Base-by-base conservation (phyloP, 2,888 invertebrate species). In the Stenichneumon culpator region DNA sequence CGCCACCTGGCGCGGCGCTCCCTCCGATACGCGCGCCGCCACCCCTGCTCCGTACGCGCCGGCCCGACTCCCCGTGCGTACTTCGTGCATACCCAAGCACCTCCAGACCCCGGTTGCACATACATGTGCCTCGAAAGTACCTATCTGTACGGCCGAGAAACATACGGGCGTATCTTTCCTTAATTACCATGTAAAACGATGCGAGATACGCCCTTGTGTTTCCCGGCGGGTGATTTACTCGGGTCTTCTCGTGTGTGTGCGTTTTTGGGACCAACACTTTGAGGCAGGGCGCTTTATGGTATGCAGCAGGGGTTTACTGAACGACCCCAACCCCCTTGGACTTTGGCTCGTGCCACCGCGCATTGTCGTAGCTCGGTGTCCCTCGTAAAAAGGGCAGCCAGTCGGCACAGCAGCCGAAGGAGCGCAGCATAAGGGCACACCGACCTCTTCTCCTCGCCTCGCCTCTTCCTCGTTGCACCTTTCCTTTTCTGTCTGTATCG, bases 311-410 rank as follows among this genome's bases (percentile, higher is more conserved):
- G 84, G 68, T 57, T 81, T 72, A 14, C 47, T 28, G 47, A 54
- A 82, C 69, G 87, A 86, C 79, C 85, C 80, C 85, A 88, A 88
- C 88, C 89, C 88, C 88, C 89, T 89, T 87, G 86, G 89, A 91
- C 88, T 91, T 78, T 92, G 93, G 93, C 93, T 93, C 93, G 93
- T 93, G 93, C 92, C 93, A 89, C 88, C 83, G 77, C 70, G 84
- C 91, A 93, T 92, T 92, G 92, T 93, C 91, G 89, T 91, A 88
- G 81, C 69, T 69, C 36, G 73, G 67, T 54, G 60, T 79, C 83
- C 78, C 70, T 73, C 79, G 67, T 78, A 84, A 82, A 84, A 82
- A 82, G 65, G 79, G 70, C 83, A 83, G 79, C 82, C 69, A 57
- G 78, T 65, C n/a, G 60, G 77, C 77, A 22, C 65, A 75, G 50